Conservation (phyloP, 2,888 invertebrate genomes). For the Bombylius major region DNA sequence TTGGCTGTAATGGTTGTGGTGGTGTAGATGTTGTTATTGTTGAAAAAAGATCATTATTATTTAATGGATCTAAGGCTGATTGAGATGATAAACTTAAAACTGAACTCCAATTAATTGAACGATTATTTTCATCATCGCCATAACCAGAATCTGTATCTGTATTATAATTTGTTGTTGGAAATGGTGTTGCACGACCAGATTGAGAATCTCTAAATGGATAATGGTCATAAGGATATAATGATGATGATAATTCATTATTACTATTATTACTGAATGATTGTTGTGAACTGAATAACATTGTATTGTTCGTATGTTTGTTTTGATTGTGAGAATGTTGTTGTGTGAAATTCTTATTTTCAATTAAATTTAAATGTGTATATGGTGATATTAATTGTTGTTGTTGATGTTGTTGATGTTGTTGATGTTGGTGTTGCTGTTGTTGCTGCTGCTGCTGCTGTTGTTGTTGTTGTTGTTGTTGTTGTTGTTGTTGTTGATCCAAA, state of each 20-base stretch:
- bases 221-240: constrained; percentile 34
- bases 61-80: constrained; percentile 69
- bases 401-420: constrained; percentile 18
- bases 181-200: constrained; percentile 57
- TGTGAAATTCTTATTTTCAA: not conserved
- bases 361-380: not conserved
- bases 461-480: constrained; percentile 12
- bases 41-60: constrained; percentile 60
- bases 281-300: not conserved
- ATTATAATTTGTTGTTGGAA: constrained; percentile 36
- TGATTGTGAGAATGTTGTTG: not conserved
- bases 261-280: constrained; percentile 13
- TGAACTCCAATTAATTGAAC: constrained; percentile 84
- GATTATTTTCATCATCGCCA: constrained; percentile 60
- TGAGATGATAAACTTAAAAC: constrained; percentile 77
- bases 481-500: constrained; percentile 20
- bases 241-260: constrained; percentile 4
- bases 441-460: constrained; percentile 18
- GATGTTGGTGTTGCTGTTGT: constrained; percentile 19
- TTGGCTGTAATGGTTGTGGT: constrained; percentile 23
- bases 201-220: constrained; percentile 35
- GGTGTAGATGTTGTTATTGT: constrained; percentile 23
- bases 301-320: not conserved
- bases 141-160: constrained; percentile 62
- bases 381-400: constrained; percentile 4